phyloP scores from a whole-genome alignment of 2,888 invertebrate genomes.

The Cephus rjabovi region DNA sequence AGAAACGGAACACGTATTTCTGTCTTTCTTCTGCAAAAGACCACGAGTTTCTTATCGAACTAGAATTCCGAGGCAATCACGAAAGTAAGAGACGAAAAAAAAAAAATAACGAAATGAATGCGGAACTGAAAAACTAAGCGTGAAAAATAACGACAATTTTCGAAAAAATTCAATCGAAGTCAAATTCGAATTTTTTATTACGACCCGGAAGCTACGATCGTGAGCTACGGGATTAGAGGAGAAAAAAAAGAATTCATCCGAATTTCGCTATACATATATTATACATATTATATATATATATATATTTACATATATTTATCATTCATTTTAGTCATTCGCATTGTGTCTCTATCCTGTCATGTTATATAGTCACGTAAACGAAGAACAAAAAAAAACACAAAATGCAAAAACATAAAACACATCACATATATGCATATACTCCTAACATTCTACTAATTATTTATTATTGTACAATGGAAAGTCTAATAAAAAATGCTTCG shows the following conservation, averaged over 20 bases:
- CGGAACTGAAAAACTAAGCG: not conserved
- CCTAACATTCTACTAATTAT: slow-evolving; percentile 60
- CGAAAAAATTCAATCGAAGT: not conserved
- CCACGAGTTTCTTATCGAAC: no score
- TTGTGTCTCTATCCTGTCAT: slow-evolving; percentile 19
- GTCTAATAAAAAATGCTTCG: slow-evolving; percentile 58
- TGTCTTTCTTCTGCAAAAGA: not conserved
- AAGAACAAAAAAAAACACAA: not conserved
- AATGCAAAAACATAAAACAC: slow-evolving; percentile 10
- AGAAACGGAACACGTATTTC: not conserved
- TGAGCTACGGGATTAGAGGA: slow-evolving; percentile 1
- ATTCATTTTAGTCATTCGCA: slow-evolving; percentile 48
- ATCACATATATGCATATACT: slow-evolving; percentile 27
- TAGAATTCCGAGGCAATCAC: slow-evolving; percentile 3
- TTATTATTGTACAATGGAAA: slow-evolving; percentile 63
- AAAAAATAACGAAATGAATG: not conserved
- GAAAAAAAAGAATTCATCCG: slow-evolving; percentile 15
- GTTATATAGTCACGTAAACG: slow-evolving; percentile 5
- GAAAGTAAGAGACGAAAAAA: not conserved
- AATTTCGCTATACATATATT: slow-evolving; percentile 23
- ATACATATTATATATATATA: slow-evolving; percentile 27
- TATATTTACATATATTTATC: slow-evolving; percentile 27
- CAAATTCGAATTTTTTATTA: not conserved
- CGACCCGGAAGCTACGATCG: slow-evolving; percentile 3
- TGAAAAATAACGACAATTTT: not conserved